Percentiles rank a stretch among this genome's conserved stretches.
Conservation (phyloP, 1,140 invertebrate genomes). For the Microvelia longipes region DNA sequence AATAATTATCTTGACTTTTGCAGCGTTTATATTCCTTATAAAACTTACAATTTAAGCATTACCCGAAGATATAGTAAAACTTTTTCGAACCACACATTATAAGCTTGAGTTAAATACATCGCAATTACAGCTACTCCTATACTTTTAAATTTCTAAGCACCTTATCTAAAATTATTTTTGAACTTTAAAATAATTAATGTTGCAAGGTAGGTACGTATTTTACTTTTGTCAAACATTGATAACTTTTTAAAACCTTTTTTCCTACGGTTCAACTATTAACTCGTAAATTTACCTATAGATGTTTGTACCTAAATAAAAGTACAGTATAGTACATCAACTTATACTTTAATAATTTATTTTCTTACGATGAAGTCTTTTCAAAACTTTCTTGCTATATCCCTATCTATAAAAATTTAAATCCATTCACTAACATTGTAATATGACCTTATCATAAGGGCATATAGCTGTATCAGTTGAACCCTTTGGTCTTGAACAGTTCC, state of each 20-base stretch:
- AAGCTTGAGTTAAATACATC: not conserved
- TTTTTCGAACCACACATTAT: not conserved
- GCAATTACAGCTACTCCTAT: not conserved
- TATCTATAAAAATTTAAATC: not conserved
- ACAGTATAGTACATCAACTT: not conserved
- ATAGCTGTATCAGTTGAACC: not conserved
- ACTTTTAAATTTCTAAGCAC: not conserved
- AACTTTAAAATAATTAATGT: no score
- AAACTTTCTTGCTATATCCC: not conserved
- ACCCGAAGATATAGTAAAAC: not conserved
- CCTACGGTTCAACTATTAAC: not conserved
- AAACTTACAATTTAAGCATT: no score
- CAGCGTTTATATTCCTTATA: no score
- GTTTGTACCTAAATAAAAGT: not conserved
- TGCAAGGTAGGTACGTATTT: no score
- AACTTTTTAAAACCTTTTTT: no score
- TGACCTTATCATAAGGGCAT: not conserved
- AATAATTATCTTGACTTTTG: not conserved
- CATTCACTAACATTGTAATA: not conserved
- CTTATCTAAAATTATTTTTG: no score
- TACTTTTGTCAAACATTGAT: no score
- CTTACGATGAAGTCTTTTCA: no score
- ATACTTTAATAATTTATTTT: not conserved
- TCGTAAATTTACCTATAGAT: not conserved
- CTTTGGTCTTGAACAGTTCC: not conserved